phyloP scores from a whole-genome alignment of 2,888 invertebrate genomes.

The Andrena bucephala region DNA sequence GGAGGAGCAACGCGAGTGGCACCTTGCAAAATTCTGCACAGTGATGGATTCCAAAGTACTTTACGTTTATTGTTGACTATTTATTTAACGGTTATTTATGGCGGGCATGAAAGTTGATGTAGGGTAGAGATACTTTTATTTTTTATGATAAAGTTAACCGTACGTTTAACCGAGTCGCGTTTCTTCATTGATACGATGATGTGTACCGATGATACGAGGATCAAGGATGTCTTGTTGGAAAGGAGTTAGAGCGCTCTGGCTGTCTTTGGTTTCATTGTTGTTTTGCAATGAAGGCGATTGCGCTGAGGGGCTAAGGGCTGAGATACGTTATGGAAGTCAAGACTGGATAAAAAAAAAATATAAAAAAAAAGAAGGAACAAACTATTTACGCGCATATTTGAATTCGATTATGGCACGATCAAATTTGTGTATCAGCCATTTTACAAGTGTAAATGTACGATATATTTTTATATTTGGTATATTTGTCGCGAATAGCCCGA shows the following conservation, averaged over 20 bases:
- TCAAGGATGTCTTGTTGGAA: constrained; percentile 23
- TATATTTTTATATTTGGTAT: constrained; percentile 68
- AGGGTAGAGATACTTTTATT: constrained; percentile 32
- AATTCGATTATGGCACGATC: constrained; percentile 50
- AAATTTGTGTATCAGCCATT: constrained; percentile 64
- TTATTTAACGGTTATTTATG: constrained; percentile 44
- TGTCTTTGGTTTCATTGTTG: constrained; percentile 53
- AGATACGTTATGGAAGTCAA: constrained; percentile 59
- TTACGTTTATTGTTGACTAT: constrained; percentile 47
- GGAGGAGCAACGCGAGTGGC: constrained; percentile 23
- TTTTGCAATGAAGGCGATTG: constrained; percentile 49
- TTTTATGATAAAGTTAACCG: constrained; percentile 29
- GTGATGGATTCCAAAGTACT: constrained; percentile 29
- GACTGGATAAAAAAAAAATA: constrained; percentile 58
- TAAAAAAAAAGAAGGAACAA: not conserved
- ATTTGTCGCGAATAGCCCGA: constrained; percentile 47
- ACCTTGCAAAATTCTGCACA: constrained; percentile 41
- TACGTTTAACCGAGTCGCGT: constrained; percentile 17
- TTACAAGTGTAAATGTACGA: constrained; percentile 58
- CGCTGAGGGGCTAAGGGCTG: constrained; percentile 27
- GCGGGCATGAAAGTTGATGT: constrained; percentile 13
- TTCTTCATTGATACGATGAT: constrained; percentile 1
- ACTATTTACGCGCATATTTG: constrained; percentile 48
- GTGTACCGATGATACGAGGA: constrained; percentile 17
- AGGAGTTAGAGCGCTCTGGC: constrained; percentile 22